Evolutionary conservation across 1,140 invertebrate species (phyloP).

Genomic region (Drosophila nannoptera): DNA sequence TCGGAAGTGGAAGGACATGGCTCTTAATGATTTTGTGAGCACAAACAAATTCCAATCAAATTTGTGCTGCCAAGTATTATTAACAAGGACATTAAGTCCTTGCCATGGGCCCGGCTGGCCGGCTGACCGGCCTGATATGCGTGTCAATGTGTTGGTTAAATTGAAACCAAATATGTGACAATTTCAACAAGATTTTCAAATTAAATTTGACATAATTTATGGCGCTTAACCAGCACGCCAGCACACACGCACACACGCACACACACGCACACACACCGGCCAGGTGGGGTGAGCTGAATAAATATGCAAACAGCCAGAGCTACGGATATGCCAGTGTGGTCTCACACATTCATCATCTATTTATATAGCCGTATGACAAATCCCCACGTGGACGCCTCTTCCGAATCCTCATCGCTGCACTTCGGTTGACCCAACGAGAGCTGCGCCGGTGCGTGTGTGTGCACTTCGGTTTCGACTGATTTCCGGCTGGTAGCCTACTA

Average conservation of each 20-base stretch:
- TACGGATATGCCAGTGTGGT: constrained; percentile 47
- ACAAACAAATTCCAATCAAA: too few relatives aligned
- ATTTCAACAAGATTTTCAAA: constrained; percentile 50
- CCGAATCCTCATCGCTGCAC: constrained; percentile 1
- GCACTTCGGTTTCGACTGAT: constrained; percentile 25
- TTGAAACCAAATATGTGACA: constrained; percentile 26
- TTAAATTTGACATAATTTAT: constrained; percentile 64
- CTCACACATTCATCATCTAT: constrained; percentile 62
- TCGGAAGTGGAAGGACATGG: too few relatives aligned
- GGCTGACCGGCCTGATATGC: too few relatives aligned
- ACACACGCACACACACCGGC: background rate
- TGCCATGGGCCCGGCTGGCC: background rate
- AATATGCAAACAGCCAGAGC: constrained; percentile 27
- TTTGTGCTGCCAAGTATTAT: too few relatives aligned
- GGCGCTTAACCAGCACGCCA: constrained; percentile 19
- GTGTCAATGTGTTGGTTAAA: constrained; percentile 6
- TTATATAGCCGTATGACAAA: constrained; percentile 46
- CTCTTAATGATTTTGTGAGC: too few relatives aligned
- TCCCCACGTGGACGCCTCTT: background rate
- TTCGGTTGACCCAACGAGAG: constrained; percentile 16
- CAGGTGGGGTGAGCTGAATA: constrained; percentile 15
- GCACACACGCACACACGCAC: constrained; percentile 10
- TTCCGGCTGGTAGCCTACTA: constrained; percentile 56
- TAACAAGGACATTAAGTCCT: background rate
- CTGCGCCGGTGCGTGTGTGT: constrained; percentile 9